A percentile compares a stretch with the other conserved stretches of the same genome.
These are phyloP conservation scores for Neopelma chrysocephalum DNA, from an alignment of 2,797 vertebrate species.

Conservation along the genomic window DNA sequence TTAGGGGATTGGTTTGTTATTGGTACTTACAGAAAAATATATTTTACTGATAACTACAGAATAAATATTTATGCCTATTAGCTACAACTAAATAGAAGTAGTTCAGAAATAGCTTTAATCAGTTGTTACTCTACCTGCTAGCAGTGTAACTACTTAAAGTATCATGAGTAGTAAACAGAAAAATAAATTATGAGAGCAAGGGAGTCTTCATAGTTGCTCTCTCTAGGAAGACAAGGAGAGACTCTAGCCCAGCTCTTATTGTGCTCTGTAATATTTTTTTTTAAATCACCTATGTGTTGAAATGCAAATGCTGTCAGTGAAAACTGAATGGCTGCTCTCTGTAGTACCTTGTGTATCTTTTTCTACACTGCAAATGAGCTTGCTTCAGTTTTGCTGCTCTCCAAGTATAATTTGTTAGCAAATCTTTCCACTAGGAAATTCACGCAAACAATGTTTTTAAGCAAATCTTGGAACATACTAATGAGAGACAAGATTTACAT, in stretches of 20 bases:
- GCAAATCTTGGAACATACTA: background rate
- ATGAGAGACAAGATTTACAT: background rate
- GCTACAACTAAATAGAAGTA: conserved; percentile 25
- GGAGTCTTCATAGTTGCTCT: background rate
- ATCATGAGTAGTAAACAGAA: background rate
- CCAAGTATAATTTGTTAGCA: background rate
- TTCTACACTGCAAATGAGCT: background rate
- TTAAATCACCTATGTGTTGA: background rate
- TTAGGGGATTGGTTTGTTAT: conserved; percentile 55
- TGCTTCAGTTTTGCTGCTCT: background rate
- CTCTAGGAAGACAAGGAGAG: background rate
- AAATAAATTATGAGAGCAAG: background rate
- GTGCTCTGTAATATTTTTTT: fast-evolving
- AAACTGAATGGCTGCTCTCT: background rate
- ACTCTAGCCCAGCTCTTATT: background rate
- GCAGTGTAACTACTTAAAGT: background rate
- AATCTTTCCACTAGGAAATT: background rate
- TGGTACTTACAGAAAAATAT: conserved; percentile 64
- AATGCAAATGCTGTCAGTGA: background rate
- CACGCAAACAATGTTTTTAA: background rate
- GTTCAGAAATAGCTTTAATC: conserved; percentile 11
- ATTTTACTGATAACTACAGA: conserved; percentile 69
- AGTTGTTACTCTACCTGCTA: conserved; percentile 3
- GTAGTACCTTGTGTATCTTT: background rate
- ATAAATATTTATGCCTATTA: conserved; percentile 74